A percentile compares a stretch with the other conserved stretches of the same genome.
Evolutionary conservation across 2,113 vertebrate species (phyloP).

Genomic region (Malurus cyaneus): DNA sequence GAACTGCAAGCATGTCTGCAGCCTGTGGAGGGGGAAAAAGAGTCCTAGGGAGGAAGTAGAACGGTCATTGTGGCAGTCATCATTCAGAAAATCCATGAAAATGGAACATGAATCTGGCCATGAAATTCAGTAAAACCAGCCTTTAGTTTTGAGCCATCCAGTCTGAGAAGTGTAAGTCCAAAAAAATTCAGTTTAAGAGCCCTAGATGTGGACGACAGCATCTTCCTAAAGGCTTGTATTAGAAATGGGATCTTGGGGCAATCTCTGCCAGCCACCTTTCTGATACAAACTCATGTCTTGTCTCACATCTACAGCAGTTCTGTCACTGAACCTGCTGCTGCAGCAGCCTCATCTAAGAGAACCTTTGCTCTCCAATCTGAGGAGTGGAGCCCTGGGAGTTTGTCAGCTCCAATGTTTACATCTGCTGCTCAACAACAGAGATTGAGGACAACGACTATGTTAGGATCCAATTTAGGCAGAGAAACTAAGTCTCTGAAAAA

Average conservation of each 20-base stretch:
- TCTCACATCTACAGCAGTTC: conserved; percentile 89
- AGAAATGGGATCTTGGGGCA: neutral
- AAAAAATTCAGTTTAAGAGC: neutral
- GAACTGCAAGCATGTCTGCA: neutral
- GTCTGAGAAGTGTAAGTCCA: too few species aligned
- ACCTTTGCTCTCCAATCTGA: conserved; percentile 81
- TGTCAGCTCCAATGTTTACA: conserved; percentile 59
- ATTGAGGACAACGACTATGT: conserved; percentile 79
- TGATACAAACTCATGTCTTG: neutral
- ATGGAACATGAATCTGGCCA: neutral
- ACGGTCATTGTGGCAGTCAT: neutral
- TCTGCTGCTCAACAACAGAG: conserved; percentile 75
- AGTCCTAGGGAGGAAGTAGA: neutral
- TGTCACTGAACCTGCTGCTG: conserved; percentile 82
- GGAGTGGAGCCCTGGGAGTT: conserved; percentile 80
- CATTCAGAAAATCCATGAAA: neutral
- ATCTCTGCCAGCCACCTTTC: neutral
- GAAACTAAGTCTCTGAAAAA: too few species aligned
- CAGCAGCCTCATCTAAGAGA: conserved; percentile 84
- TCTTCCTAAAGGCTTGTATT: neutral
- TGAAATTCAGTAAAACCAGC: neutral
- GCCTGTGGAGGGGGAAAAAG: neutral
- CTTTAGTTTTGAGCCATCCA: neutral
- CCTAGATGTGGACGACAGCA: neutral
- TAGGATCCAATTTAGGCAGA: too few species aligned